phyloP scores from a whole-genome alignment of 2,797 vertebrate genomes.

The Iguana delicatissima region DNA sequence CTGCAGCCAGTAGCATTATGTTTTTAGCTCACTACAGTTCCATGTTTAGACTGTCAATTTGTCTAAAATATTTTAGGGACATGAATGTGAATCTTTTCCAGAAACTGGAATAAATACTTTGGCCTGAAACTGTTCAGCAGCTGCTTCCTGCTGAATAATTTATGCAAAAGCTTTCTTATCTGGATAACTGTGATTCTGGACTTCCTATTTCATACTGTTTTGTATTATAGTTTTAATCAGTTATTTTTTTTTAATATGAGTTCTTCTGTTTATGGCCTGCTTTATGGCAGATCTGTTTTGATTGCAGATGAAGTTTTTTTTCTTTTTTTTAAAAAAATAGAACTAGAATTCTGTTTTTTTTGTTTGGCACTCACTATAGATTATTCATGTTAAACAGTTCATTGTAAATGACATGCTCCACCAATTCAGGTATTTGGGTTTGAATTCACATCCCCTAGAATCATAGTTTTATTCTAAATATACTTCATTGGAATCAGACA shows the following conservation, averaged over 20 bases:
- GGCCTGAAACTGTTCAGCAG: slow-evolving; percentile 11
- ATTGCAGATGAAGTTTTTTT: slow-evolving; percentile 16
- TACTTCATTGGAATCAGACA: not conserved
- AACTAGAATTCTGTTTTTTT: not conserved
- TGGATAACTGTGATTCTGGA: not conserved
- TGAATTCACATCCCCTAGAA: not conserved
- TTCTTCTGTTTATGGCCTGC: not conserved
- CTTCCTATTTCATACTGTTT: not conserved
- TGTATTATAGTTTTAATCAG: slow-evolving; percentile 9
- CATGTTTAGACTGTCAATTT: not conserved
- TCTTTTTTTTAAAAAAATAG: not conserved
- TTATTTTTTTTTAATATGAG: not conserved
- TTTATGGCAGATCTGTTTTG: not conserved
- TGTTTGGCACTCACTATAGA: not conserved
- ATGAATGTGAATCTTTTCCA: not conserved
- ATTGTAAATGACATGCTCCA: not conserved
- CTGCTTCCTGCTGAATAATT: slow-evolving; percentile 20
- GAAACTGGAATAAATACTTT: slow-evolving; percentile 10
- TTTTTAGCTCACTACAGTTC: not conserved
- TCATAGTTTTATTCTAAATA: slow-evolving; percentile 2
- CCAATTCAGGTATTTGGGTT: not conserved
- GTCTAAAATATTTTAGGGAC: not conserved
- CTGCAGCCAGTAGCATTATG: not conserved
- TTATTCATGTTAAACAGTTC: not conserved
- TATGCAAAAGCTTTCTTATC: not conserved